These are phyloP conservation scores for Sebastes hopkinsi DNA, from an alignment of 2,797 vertebrate genomes.

Conservation along the genomic window DNA sequence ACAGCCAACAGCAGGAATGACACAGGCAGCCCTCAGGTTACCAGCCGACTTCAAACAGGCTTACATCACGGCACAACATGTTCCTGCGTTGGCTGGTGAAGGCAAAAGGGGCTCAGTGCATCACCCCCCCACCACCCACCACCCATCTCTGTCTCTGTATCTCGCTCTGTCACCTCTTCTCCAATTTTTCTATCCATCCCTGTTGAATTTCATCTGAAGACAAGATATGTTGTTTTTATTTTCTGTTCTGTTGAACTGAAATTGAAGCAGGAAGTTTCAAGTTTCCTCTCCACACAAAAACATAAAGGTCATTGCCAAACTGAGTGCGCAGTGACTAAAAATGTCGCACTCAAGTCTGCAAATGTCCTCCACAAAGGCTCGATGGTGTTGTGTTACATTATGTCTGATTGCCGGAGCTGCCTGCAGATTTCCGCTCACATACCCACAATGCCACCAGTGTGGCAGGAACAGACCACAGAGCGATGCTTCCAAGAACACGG, in stretches of 20 bases:
- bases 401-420: not conserved
- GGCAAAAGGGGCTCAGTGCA: not conserved
- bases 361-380: not conserved
- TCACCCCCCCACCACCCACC: not conserved
- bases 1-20: constrained; percentile 2
- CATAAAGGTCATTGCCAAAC: not conserved
- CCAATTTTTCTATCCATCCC: not conserved
- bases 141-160: not conserved
- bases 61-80: not conserved
- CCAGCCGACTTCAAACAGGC: constrained; percentile 18
- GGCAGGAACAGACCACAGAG: constrained; percentile 6
- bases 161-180: not conserved
- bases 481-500: constrained; percentile 9
- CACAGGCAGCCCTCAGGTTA: constrained; percentile 7
- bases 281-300: not conserved
- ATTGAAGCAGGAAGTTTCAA: not conserved
- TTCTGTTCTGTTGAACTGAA: not conserved
- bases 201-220: not conserved
- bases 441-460: not conserved
- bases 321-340: not conserved
- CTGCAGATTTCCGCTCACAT: constrained; percentile 4
- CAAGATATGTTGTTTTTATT: not conserved
- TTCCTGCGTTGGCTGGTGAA: not conserved
- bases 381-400: not conserved
- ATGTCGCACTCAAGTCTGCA: not conserved